Evolutionary conservation across 2,113 vertebrate species (phyloP).

Genomic region (Puntigrus tetrazona): DNA sequence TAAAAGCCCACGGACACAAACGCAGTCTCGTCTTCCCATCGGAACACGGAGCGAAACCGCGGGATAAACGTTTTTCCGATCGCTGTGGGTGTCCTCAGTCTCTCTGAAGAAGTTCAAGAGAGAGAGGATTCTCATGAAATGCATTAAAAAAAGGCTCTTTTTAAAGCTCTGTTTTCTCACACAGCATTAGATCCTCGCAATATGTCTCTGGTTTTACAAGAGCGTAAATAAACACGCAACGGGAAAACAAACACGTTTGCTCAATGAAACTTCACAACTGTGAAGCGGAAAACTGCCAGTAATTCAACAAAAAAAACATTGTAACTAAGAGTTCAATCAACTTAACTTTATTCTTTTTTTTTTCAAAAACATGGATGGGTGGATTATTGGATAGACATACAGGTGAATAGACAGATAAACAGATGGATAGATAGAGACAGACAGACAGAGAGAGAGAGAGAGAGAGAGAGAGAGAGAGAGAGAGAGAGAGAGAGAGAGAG

Average conservation of each 20-base stretch:
- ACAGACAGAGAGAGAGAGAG: too few relatives aligned
- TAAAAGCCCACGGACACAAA: not conserved
- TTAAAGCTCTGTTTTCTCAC: not conserved
- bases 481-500: not conserved
- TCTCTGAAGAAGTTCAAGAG: not conserved
- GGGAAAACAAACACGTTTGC: not conserved
- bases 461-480: not conserved
- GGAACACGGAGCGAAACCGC: not conserved
- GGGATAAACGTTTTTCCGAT: not conserved
- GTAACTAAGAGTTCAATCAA: not conserved
- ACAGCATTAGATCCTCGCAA: not conserved
- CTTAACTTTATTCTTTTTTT: not conserved
- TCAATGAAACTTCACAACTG: constrained; percentile 2
- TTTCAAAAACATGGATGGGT: not conserved
- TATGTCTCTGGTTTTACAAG: not conserved
- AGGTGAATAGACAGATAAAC: accelerated
- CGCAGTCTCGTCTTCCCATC: not conserved
- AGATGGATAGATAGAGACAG: not conserved
- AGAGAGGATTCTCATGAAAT: constrained; percentile 19
- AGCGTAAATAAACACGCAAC: not conserved
- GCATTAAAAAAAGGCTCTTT: not conserved
- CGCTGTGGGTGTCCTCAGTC: not conserved
- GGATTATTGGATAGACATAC: not conserved
- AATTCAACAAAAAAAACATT: not conserved
- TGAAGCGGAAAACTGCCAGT: not conserved